Base-by-base conservation (phyloP, 2,113 vertebrate species). In the Phoenicopterus ruber region DNA sequence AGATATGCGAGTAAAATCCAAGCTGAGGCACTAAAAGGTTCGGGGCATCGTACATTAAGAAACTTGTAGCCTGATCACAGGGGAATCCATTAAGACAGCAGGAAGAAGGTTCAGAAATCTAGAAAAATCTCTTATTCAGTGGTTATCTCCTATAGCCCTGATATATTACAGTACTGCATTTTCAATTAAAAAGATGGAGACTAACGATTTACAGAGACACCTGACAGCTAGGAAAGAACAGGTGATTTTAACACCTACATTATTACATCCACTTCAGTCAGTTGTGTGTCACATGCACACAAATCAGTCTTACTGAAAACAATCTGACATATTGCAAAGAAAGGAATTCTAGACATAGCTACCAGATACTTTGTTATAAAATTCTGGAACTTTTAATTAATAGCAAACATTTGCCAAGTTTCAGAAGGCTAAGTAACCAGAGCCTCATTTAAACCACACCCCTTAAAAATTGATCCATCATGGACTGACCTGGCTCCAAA, bases 1-100 rank as follows among this genome's bases (percentile, higher is more conserved):
- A 91, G 16, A 47, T 16, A 61, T 3, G 12, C 5, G 2, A 67
- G 22, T 62, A 59, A 87, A 85, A 50, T 38, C 38, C 67, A 87
- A 90, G 26, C 12, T 44, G 29, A 90, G 62, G 7, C n/a, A 55
- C 29, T 42, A 65, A 6, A 29, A 79, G 17, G 6, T 3, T 71
- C 0, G 0, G 13, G 15, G 28, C 34, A 67, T 29, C 0, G 0
- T 46, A 59, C 5, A 2, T 34, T 42, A 59, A 36, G n/a, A 55
- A 87, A 76, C 17, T 11, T 44, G 9, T 36, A 59, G 32, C 44
- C n/a, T 63, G 55, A 42, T 67, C 34, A 58, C 18, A 38, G 5
- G 1, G 10, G 21, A 82, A 88, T 65, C 79, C 17, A 25, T 59
- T 59, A 59, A 69, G 17, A 47, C 5, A 42, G 18, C 16, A 76